phyloP scores from a whole-genome alignment of 1,140 invertebrate genomes.

The Acromyrmex heyeri region DNA sequence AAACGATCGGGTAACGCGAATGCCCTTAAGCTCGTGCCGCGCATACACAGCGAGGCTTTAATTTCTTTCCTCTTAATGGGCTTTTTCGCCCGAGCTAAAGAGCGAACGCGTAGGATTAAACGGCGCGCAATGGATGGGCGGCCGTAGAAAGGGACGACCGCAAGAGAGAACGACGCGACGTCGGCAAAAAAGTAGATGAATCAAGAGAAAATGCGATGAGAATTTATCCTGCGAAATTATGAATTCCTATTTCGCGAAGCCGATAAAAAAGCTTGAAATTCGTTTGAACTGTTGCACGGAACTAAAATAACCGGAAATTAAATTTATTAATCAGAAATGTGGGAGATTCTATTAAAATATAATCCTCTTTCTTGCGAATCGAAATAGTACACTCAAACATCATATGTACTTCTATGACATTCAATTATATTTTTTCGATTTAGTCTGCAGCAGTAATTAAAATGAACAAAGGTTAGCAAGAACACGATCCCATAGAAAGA shows the following conservation, averaged over 20 bases:
- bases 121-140: slow-evolving; percentile 57
- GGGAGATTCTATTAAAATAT: neutral
- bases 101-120: slow-evolving; percentile 77
- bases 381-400: neutral
- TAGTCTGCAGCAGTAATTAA: neutral
- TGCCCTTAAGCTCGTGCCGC: slow-evolving; percentile 54
- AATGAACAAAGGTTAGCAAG: slow-evolving; percentile 1
- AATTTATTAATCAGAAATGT: slow-evolving; percentile 16
- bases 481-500: slow-evolving; percentile 19
- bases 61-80: slow-evolving; percentile 79
- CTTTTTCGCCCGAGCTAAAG: slow-evolving; percentile 76
- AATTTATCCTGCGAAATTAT: slow-evolving; percentile 42
- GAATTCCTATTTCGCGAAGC: slow-evolving; percentile 24
- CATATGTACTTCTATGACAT: neutral
- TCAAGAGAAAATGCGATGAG: slow-evolving; percentile 15
- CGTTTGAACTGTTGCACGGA: neutral
- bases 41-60: slow-evolving; percentile 67
- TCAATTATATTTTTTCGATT: neutral
- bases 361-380: neutral
- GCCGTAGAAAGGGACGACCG: slow-evolving; percentile 27
- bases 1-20: slow-evolving; percentile 57
- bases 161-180: neutral
- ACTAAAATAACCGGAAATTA: neutral
- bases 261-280: neutral
- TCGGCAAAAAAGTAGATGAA: slow-evolving; percentile 30